Conservation (phyloP, 2,888 invertebrate genomes). For the Idaea dimidiata region DNA sequence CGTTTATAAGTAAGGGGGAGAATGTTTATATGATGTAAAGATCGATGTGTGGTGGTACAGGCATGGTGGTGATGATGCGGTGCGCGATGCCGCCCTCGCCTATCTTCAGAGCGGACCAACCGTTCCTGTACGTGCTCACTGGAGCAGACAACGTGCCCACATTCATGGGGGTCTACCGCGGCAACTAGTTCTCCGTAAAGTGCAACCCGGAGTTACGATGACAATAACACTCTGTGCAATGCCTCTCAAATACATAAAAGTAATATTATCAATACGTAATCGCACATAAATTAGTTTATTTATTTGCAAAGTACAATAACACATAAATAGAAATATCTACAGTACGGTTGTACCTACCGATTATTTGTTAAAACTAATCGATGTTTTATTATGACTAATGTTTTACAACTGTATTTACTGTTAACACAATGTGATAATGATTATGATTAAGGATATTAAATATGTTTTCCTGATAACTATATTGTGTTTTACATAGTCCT, state of each 20-base stretch:
- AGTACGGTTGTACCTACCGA: no score
- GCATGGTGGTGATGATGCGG: slow-evolving; percentile 69
- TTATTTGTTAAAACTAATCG: neutral
- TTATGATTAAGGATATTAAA: no score
- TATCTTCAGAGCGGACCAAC: slow-evolving; percentile 62
- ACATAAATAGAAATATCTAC: neutral
- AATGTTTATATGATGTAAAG: slow-evolving; percentile 2
- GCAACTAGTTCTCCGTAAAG: slow-evolving; percentile 12
- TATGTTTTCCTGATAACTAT: no score
- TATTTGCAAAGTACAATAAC: neutral
- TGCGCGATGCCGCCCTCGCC: slow-evolving; percentile 48
- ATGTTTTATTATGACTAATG: neutral
- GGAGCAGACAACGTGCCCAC: slow-evolving; percentile 40
- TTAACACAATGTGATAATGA: neutral
- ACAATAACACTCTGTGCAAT: neutral
- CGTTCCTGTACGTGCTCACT: slow-evolving; percentile 62
- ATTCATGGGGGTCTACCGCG: slow-evolving; percentile 58
- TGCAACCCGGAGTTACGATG: neutral
- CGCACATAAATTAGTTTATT: neutral
- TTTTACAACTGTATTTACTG: neutral
- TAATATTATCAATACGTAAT: neutral
- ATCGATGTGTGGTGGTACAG: slow-evolving; percentile 47
- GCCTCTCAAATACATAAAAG: no score
- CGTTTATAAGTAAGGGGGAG: no score
- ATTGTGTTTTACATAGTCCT: no score